These are phyloP conservation scores for Diaprepes abbreviatus DNA, from an alignment of 2,888 invertebrate genomes.

Conservation along the genomic window DNA sequence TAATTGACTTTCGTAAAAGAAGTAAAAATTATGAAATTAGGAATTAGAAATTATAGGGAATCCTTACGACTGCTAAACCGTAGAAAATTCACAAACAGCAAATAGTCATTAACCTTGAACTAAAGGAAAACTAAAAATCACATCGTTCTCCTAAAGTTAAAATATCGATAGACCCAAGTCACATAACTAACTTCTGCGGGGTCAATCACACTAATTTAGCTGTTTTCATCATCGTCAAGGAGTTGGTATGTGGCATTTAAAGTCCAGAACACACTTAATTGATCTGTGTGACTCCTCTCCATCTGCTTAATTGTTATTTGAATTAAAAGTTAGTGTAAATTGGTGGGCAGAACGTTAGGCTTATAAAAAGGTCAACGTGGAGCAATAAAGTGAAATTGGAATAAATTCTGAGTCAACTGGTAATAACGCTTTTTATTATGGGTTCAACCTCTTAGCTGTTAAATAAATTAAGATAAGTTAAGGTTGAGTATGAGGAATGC, in stretches of 20 bases:
- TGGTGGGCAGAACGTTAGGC: conserved; percentile 49
- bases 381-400: conserved; percentile 48
- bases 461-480: conserved; percentile 27
- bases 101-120: no score
- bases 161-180: conserved; percentile 34
- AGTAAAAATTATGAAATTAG: no score
- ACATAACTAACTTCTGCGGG: conserved; percentile 47
- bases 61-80: no score
- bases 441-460: conserved; percentile 37
- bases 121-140: no score
- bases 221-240: conserved; percentile 57
- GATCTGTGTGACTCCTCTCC: conserved; percentile 57
- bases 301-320: conserved; percentile 59
- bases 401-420: conserved; percentile 47
- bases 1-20: no score
- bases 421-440: conserved; percentile 43
- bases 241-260: conserved; percentile 55
- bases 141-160: conserved; percentile 1
- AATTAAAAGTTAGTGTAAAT: conserved; percentile 57
- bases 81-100: no score
- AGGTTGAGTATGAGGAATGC: background rate
- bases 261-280: conserved; percentile 55
- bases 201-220: conserved; percentile 57
- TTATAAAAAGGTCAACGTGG: conserved; percentile 51
- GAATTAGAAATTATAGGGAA: no score